Percentiles rank a stretch among this genome's conserved stretches.
phyloP scores from a whole-genome alignment of 2,797 vertebrate species.

The Chrysocyon brachyurus region DNA sequence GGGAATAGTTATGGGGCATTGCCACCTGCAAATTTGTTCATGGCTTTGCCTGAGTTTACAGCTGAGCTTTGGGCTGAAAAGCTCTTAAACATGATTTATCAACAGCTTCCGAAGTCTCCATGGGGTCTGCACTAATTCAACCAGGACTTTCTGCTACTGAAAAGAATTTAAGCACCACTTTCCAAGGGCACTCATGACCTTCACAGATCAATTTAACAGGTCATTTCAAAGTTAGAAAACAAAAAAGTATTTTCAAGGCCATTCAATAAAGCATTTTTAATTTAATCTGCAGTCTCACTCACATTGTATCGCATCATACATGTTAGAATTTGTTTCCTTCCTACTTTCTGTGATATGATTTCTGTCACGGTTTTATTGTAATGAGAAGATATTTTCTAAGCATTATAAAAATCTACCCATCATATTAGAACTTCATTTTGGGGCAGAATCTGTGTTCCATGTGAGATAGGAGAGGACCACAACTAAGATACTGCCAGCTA shows the following conservation, averaged over 20 bases:
- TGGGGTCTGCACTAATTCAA: constrained; percentile 73
- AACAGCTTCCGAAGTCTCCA: constrained; percentile 64
- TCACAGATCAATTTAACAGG: constrained; percentile 66
- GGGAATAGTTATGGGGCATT: constrained; percentile 51
- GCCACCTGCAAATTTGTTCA: constrained; percentile 70
- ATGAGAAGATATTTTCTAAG: constrained; percentile 25
- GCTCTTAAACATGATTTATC: constrained; percentile 81
- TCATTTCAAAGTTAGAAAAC: constrained; percentile 71
- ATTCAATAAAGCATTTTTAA: constrained; percentile 18
- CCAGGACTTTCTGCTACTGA: constrained; percentile 42
- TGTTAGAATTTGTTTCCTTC: neutral
- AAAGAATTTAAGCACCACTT: constrained; percentile 75
- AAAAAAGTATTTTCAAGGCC: constrained; percentile 57
- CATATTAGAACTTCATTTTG: constrained; percentile 23
- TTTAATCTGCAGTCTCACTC: neutral
- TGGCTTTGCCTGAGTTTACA: constrained; percentile 79
- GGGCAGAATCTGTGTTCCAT: neutral
- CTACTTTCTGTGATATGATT: constrained; percentile 27
- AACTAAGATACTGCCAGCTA: neutral
- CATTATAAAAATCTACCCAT: constrained; percentile 35
- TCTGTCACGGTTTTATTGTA: constrained; percentile 59
- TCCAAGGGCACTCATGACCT: constrained; percentile 49
- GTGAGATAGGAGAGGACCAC: neutral
- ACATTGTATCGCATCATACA: neutral
- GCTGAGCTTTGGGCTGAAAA: constrained; percentile 64